phyloP scores from a whole-genome alignment of 2,797 vertebrate species.

The Eospalax fontanierii region DNA sequence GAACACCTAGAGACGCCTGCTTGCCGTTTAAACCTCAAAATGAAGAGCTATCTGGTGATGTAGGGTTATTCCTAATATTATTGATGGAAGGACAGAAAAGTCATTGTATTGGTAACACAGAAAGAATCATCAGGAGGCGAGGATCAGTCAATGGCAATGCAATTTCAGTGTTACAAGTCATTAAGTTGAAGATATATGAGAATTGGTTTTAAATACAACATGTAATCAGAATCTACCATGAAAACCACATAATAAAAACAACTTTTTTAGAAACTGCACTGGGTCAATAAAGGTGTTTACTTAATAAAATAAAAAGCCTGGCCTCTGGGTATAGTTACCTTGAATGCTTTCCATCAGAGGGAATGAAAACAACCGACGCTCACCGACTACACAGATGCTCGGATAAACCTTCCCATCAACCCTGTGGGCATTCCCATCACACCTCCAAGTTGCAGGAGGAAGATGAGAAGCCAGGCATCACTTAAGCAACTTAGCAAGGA shows the following conservation, averaged over 20 bases:
- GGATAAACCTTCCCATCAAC: not conserved
- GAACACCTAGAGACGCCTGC: conserved; percentile 67
- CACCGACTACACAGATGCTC: conserved; percentile 41
- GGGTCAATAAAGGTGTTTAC: conserved; percentile 71
- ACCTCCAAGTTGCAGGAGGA: conserved; percentile 45
- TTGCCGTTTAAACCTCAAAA: conserved; percentile 69
- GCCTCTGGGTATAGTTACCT: conserved; percentile 12
- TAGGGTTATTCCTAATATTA: conserved; percentile 78
- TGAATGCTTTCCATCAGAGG: conserved; percentile 34
- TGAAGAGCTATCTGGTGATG: conserved; percentile 56
- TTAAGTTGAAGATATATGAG: conserved; percentile 77
- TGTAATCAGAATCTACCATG: conserved; percentile 61
- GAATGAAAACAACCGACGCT: conserved; percentile 67
- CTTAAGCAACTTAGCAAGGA: not conserved
- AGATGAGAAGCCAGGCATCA: not conserved
- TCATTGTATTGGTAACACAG: conserved; percentile 69
- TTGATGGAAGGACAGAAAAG: conserved; percentile 73
- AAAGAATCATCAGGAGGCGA: conserved; percentile 65
- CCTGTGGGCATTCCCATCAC: not conserved
- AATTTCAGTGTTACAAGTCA: conserved; percentile 78
- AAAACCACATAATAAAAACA: conserved; percentile 74
- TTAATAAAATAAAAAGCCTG: conserved; percentile 74
- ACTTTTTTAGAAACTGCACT: conserved; percentile 67
- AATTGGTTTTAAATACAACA: conserved; percentile 77
- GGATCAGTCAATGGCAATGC: conserved; percentile 79